These are phyloP conservation scores for Hemistola chrysoprasaria DNA, from an alignment of 2,888 invertebrate species.

Conservation along the genomic window DNA sequence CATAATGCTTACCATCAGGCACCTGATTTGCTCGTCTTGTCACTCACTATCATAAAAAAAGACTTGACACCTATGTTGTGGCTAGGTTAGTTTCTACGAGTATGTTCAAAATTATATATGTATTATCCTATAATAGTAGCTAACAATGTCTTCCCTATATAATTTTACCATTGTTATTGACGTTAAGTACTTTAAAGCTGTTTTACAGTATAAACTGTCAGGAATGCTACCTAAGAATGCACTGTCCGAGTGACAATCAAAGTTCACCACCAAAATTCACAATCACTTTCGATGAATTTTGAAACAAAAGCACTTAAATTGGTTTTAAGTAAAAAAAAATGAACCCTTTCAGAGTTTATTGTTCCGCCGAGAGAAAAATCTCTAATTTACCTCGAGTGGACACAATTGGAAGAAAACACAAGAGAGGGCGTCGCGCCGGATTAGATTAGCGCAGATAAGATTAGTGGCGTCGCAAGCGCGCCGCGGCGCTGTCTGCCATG, in stretches of 20 bases:
- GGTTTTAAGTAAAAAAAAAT: conserved; percentile 47
- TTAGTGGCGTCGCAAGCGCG: conserved; percentile 60
- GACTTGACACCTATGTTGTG: too few species aligned
- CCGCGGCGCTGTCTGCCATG: conserved; percentile 48
- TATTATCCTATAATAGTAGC: too few species aligned
- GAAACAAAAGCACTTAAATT: conserved; percentile 30
- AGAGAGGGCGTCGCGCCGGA: conserved; percentile 73
- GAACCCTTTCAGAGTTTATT: conserved; percentile 56
- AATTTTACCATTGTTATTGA: too few species aligned
- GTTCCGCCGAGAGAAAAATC: conserved; percentile 67
- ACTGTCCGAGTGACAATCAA: too few species aligned
- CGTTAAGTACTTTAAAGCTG: too few species aligned
- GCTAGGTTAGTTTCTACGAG: too few species aligned
- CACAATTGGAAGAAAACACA: conserved; percentile 80
- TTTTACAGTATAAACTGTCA: conserved; percentile 3
- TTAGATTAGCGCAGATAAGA: conserved; percentile 78
- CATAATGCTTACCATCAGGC: too few species aligned
- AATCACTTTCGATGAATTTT: conserved; percentile 24
- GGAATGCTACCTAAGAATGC: conserved; percentile 16
- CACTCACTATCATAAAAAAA: too few species aligned
- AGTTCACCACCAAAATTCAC: too few species aligned
- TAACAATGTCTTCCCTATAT: too few species aligned
- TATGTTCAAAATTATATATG: too few species aligned
- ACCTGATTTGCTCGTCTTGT: too few species aligned
- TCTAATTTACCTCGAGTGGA: conserved; percentile 78